Evolutionary conservation across 2,113 vertebrate genomes (phyloP), one percentile per base, ranked within the genome.

Genomic region (Benitochromis conjunctus): DNA sequence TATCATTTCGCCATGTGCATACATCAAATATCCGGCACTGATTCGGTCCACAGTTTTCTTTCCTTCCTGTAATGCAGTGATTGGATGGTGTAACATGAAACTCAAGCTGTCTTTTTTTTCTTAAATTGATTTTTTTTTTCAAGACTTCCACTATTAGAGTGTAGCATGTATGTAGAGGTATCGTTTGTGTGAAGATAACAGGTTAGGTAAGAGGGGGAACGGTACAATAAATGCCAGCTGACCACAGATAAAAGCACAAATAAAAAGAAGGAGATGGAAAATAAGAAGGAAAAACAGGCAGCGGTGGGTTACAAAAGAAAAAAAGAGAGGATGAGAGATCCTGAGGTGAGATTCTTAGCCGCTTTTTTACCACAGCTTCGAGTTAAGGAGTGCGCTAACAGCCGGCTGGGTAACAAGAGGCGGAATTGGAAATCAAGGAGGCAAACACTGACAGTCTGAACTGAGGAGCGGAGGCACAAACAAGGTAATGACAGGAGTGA

Each of bases 401-500:
- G 56, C 18, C 3, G 18, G 62, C 9, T 21, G 48, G 41, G 53
- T 16, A 79, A 83, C 81, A 2, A 82, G 14, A 77, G 48, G 76
- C 14, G 56, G 83, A 69, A 82, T 29, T 18, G 4, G 11, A 29
- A 80, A 83, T 48, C 43, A 51, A 64, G 24, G 64, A 81, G 79
- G 79, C 31, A 53, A 79, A 76, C 64, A 80, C 9, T 82, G 82
- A 71, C 51, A 31, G 54, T 48, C 16, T 79, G 64, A 88, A 77
- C 12, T 6, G n/a, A 54, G 53, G 6, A 69, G 76, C 13, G 9
- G 34, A 84, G 79, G 51, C 16, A 55, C 46, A 83, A 80, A 84
- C n/a, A 80, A 77, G 79, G 60, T 79, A 85, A 85, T 85, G 85
- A 89, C 31, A 57, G 29, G 55, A 90, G 80, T 51, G 19, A 90